Percentiles rank a stretch among this genome's conserved stretches.
Conservation (phyloP, 2,797 vertebrate genomes). For the Streptopelia turtur region DNA sequence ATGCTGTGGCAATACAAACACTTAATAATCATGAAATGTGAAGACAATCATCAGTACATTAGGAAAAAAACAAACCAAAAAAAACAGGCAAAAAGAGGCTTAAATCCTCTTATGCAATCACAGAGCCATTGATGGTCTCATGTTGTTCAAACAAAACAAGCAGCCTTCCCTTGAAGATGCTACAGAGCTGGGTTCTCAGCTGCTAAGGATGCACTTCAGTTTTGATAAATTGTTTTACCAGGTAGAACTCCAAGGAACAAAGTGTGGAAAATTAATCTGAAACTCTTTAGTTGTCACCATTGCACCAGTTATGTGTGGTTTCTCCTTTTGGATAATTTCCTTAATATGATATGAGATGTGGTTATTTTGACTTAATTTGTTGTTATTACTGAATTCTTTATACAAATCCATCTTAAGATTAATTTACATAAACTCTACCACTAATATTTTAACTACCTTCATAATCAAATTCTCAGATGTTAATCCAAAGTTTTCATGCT, state of each 20-base stretch:
- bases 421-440: background rate
- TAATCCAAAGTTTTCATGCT: conserved; percentile 12
- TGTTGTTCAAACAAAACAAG: background rate
- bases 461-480: conserved; percentile 16
- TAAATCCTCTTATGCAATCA: background rate
- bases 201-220: background rate
- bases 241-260: background rate
- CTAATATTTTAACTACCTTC: conserved; percentile 9
- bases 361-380: background rate
- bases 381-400: conserved; percentile 1
- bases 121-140: background rate
- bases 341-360: background rate
- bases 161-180: background rate
- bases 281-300: background rate
- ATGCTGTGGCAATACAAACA: background rate
- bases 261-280: background rate
- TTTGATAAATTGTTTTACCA: background rate
- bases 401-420: background rate
- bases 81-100: background rate
- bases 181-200: background rate
- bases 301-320: background rate
- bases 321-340: background rate
- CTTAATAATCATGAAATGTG: background rate
- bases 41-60: background rate
- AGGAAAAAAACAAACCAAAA: background rate